Base-by-base conservation (phyloP, 2,888 invertebrate genomes). In the Phalangium opilio region DNA sequence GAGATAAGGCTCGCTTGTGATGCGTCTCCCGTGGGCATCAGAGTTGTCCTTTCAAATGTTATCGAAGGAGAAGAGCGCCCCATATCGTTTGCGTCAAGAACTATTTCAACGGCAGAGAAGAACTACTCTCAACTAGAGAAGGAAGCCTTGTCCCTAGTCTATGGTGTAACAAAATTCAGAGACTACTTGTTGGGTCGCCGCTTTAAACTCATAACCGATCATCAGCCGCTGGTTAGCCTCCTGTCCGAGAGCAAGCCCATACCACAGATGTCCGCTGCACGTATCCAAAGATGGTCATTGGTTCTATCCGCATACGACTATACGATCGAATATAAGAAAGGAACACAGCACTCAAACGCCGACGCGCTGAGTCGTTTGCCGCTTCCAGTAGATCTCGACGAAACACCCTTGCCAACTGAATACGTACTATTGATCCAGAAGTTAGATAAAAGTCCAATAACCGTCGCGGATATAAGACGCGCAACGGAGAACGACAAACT, bases 201-300 rank as follows among this genome's bases (percentile, higher is more conserved):
- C 11, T 70, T 70, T 53, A 63, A 62, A 2, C 52, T 68, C 11
- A 38, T 59, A 5, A 67, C 65, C 0, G 67, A 68, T 52, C 63
- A 67, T 49, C 59, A 64, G 48, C 65, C 69, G 0, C 50, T 71
- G 3, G 62, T 57, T 5, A 42, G 21, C 21, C 15, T 35, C 2
- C 21, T 42, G 14, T 34, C 42, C 14, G 35, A 34, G n/a, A 20
- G 40, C 14, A 38, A 38, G 17, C 38, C 38, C 5, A 49, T 62
- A 11, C 60, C 60, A 17, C 48, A 57, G 11, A 49, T 58, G 44
- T 54, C 61, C 5, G 62, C 62, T 11, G 57, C 55, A 11, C 51
- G 61, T 15, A 51, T 62, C 14, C 58, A 60, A 45, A 27, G 59
- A 33, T 62, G 61, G 60, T 55, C 57, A 5, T 27, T 59, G 1